Evolutionary conservation across 2,888 invertebrate genomes (phyloP).

Genomic region (Aromia moschata): DNA sequence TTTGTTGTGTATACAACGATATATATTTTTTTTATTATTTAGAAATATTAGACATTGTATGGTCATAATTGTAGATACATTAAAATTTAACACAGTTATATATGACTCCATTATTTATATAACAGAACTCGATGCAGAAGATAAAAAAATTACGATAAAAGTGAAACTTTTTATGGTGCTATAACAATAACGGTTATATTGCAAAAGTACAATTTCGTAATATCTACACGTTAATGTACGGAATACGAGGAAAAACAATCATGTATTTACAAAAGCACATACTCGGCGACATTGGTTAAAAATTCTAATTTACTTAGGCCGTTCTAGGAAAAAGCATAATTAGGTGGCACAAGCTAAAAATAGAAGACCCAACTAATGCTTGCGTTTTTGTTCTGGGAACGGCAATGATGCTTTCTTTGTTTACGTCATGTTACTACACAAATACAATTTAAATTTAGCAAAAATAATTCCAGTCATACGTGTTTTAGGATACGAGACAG

Average conservation of each 20-base stretch:
- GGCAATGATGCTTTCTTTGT: background rate
- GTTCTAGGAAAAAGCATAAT: background rate
- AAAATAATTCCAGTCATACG: too few relatives aligned
- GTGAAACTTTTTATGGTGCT: background rate
- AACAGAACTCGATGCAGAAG: too few relatives aligned
- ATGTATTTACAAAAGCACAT: background rate
- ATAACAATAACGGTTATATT: background rate
- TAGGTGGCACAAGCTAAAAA: background rate
- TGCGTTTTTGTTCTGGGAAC: background rate
- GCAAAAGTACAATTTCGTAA: slow-evolving; percentile 1
- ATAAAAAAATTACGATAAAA: too few relatives aligned
- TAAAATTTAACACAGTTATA: too few relatives aligned
- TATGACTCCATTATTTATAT: too few relatives aligned
- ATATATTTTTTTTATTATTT: too few relatives aligned
- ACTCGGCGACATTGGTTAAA: background rate
- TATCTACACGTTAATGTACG: background rate
- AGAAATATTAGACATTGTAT: too few relatives aligned
- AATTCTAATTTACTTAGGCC: background rate
- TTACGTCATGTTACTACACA: background rate
- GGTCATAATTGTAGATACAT: too few relatives aligned
- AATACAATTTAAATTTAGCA: too few relatives aligned
- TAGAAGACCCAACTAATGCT: background rate
- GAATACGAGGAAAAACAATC: background rate
- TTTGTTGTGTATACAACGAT: too few relatives aligned
- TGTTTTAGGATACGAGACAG: too few relatives aligned